phyloP scores from a whole-genome alignment of 2,113 vertebrate species.

The Rutilus rutilus region DNA sequence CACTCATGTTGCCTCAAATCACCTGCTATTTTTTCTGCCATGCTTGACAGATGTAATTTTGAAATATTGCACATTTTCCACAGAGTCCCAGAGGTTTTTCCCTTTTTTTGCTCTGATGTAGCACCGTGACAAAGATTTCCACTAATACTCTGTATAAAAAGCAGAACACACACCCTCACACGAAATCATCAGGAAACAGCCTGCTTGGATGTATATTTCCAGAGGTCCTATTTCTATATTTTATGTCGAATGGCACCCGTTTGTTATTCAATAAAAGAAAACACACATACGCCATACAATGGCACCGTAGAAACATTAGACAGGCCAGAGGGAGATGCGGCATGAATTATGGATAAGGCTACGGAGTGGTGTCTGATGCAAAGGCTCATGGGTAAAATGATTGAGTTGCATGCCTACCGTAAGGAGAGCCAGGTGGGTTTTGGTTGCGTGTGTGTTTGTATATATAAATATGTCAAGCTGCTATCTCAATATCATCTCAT shows the following conservation, averaged over 20 bases:
- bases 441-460: conserved; percentile 2
- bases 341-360: conserved; percentile 60
- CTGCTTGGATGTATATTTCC: conserved; percentile 27
- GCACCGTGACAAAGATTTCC: conserved; percentile 3
- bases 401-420: conserved; percentile 54
- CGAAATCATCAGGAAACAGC: background rate
- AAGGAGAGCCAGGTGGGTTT: conserved; percentile 50
- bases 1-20: conserved; percentile 6
- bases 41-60: conserved; percentile 22
- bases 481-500: conserved; percentile 16
- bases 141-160: conserved; percentile 29
- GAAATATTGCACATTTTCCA: conserved; percentile 15
- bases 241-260: background rate
- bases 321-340: conserved; percentile 48
- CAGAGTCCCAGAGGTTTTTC: conserved; percentile 8
- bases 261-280: conserved; percentile 32
- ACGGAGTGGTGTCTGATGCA: conserved; percentile 52
- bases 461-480: background rate
- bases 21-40: background rate
- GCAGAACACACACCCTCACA: background rate
- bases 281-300: conserved; percentile 18
- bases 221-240: background rate
- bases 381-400: conserved; percentile 57
- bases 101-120: conserved; percentile 12
- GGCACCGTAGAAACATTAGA: conserved; percentile 53